Conservation (phyloP, 2,888 invertebrate species). For the Tenthredo notha region DNA sequence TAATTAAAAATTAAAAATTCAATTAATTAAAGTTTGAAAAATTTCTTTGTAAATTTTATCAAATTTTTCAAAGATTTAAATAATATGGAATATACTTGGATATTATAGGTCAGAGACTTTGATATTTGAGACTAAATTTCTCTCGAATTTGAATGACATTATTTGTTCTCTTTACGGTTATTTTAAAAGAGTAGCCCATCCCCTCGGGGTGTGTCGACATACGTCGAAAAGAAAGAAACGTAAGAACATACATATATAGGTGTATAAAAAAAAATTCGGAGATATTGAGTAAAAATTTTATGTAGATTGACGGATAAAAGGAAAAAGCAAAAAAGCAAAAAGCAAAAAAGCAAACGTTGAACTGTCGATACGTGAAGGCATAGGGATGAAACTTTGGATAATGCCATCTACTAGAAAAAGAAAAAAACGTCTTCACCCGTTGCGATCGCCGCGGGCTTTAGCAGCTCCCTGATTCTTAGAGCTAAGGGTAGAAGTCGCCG, state of each 20-base stretch:
- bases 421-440: constrained; percentile 8
- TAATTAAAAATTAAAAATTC: too few relatives aligned
- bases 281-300: background rate
- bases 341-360: background rate
- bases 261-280: background rate
- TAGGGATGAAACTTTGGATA: constrained; percentile 23
- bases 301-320: background rate
- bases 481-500: background rate
- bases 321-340: background rate
- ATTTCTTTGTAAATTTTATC: too few relatives aligned
- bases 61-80: too few relatives aligned
- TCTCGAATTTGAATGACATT: background rate
- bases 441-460: constrained; percentile 26
- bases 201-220: background rate
- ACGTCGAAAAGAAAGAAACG: background rate
- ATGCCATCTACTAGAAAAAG: background rate
- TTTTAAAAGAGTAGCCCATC: background rate
- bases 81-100: too few relatives aligned
- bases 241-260: background rate
- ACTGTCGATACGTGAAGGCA: background rate
- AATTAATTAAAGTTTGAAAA: too few relatives aligned
- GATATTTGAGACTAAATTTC: background rate
- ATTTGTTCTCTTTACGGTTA: too few relatives aligned
- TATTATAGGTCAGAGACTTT: too few relatives aligned
- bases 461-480: background rate